Evolutionary conservation across 2,797 vertebrate genomes (phyloP).

Genomic region (Gymnoscopelus microlampas): DNA sequence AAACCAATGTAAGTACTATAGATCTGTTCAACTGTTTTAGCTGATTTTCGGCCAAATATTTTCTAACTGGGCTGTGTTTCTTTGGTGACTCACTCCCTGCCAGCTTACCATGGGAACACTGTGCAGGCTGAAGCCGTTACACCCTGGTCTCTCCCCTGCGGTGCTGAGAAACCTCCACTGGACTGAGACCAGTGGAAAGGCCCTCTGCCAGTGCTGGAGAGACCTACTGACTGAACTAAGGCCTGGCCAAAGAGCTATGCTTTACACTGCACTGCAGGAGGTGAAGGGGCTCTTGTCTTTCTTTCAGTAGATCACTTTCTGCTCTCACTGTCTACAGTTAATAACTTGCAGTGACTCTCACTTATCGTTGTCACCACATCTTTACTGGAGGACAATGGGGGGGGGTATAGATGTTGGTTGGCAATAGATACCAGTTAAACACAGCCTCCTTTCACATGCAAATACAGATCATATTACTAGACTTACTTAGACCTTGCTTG

Average conservation of each 20-base stretch:
- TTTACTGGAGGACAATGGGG: neutral
- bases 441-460: too few relatives aligned
- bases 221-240: constrained; percentile 79
- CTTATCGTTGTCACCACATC: neutral
- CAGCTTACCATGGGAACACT: constrained; percentile 81
- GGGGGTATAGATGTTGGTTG: neutral
- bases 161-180: constrained; percentile 77
- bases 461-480: neutral
- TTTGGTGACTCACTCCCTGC: constrained; percentile 24
- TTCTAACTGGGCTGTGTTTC: constrained; percentile 27
- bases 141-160: constrained; percentile 82
- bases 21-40: constrained; percentile 19
- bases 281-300: constrained; percentile 45
- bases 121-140: constrained; percentile 83
- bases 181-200: constrained; percentile 61
- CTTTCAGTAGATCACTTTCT: constrained; percentile 15
- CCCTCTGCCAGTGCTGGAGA: constrained; percentile 83
- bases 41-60: constrained; percentile 20
- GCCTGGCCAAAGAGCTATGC: constrained; percentile 82
- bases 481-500: too few relatives aligned
- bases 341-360: constrained; percentile 18
- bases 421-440: neutral
- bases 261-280: constrained; percentile 84
- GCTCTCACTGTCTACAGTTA: constrained; percentile 20
- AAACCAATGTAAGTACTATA: constrained; percentile 82